phyloP scores from a whole-genome alignment of 1,140 invertebrate genomes.

The Drosophila ogumai region DNA sequence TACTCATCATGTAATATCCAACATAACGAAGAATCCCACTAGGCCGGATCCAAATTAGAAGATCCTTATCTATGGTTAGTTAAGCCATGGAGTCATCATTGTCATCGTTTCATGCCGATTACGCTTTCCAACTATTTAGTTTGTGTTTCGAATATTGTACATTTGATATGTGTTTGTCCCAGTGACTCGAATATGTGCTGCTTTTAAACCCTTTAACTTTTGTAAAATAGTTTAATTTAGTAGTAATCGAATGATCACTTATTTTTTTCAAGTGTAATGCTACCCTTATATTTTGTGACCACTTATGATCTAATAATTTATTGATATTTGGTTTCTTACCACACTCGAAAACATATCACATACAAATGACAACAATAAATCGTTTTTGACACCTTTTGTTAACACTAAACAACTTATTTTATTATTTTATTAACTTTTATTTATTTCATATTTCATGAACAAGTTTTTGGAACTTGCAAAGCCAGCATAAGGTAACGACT shows the following conservation, averaged over 20 bases:
- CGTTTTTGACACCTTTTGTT: slow-evolving; percentile 67
- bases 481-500: slow-evolving; percentile 33
- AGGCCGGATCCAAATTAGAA: slow-evolving; percentile 43
- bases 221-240: slow-evolving; percentile 69
- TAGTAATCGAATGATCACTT: slow-evolving; percentile 15
- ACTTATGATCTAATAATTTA: slow-evolving; percentile 63
- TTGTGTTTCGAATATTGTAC: slow-evolving; percentile 33
- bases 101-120: slow-evolving; percentile 42
- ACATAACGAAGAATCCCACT: slow-evolving; percentile 26
- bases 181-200: slow-evolving; percentile 56
- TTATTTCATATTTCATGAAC: neutral
- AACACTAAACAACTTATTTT: slow-evolving; percentile 21
- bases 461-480: slow-evolving; percentile 1
- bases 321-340: slow-evolving; percentile 55
- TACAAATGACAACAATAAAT: slow-evolving; percentile 66
- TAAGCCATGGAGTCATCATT: slow-evolving; percentile 20
- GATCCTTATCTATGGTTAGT: slow-evolving; percentile 13
- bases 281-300: slow-evolving; percentile 42
- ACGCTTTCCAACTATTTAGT: slow-evolving; percentile 45
- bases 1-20: slow-evolving; percentile 57
- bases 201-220: slow-evolving; percentile 48
- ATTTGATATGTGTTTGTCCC: slow-evolving; percentile 53
- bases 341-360: slow-evolving; percentile 58
- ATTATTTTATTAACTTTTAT: slow-evolving; percentile 7
- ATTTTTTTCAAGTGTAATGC: slow-evolving; percentile 42